Percentiles rank a stretch among this genome's conserved stretches.
Evolutionary conservation across 1,140 invertebrate genomes (phyloP).

Genomic region (Solen grandis): DNA sequence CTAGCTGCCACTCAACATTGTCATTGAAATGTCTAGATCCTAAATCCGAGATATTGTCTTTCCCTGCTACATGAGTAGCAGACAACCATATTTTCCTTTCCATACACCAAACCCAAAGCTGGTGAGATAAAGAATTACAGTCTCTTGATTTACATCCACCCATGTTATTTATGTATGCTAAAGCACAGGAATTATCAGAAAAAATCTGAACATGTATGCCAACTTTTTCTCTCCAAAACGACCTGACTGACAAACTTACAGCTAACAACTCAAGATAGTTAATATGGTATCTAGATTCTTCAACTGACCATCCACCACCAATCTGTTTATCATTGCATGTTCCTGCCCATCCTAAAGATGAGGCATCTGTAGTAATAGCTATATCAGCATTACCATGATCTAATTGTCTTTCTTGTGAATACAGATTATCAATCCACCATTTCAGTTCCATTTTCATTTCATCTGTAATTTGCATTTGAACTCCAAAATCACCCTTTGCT

Average conservation of each 20-base stretch:
- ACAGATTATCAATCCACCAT: conserved; percentile 45
- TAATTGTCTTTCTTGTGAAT: background rate
- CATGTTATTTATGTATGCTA: conserved; percentile 52
- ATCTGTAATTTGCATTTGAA: conserved; percentile 1
- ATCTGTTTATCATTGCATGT: background rate
- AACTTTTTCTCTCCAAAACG: background rate
- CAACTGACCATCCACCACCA: conserved; percentile 25
- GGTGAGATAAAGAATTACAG: conserved; percentile 10
- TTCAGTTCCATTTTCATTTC: background rate
- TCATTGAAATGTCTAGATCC: conserved; percentile 13
- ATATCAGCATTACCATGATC: background rate
- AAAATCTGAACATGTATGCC: conserved; percentile 17
- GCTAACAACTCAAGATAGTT: conserved; percentile 28
- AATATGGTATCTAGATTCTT: conserved; percentile 7
- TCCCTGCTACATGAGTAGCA: conserved; percentile 33
- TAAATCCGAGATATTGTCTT: background rate
- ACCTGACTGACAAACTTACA: background rate
- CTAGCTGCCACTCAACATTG: conserved; percentile 19
- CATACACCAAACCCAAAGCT: conserved; percentile 57
- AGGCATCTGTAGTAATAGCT: conserved; percentile 4
- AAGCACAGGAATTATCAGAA: conserved; percentile 51
- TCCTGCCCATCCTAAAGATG: conserved; percentile 18
- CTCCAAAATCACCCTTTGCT: conserved; percentile 23
- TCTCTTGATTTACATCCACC: conserved; percentile 36
- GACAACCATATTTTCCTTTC: conserved; percentile 55